Conservation (phyloP, 2,797 vertebrate genomes). For the Gymnodraco acuticeps region DNA sequence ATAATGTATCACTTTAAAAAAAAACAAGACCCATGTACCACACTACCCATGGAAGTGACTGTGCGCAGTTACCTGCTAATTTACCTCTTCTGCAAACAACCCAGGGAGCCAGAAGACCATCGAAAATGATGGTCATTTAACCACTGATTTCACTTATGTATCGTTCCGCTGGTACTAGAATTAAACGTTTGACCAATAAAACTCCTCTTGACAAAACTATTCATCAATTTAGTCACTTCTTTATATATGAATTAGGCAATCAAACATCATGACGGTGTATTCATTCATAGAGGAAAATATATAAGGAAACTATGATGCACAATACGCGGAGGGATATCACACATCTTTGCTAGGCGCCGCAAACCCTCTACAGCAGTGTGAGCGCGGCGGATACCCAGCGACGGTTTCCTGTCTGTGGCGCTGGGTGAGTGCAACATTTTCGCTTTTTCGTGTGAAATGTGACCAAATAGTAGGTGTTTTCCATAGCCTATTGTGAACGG, state of each 20-base stretch:
- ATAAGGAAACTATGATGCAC: background rate
- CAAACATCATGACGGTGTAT: rapidly evolving
- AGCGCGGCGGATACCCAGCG: conserved; percentile 59
- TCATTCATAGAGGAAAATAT: no score
- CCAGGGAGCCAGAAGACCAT: conserved; percentile 76
- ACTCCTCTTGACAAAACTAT: rapidly evolving
- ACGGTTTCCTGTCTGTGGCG: conserved; percentile 71
- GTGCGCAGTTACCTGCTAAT: conserved; percentile 27
- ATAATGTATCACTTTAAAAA: no score
- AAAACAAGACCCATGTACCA: no score
- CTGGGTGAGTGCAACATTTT: conserved; percentile 71
- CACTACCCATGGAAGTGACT: background rate
- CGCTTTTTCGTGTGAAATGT: conserved; percentile 41
- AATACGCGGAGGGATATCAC: conserved; percentile 62
- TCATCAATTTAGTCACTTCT: rapidly evolving
- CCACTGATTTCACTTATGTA: conserved; percentile 33
- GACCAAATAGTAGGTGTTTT: background rate
- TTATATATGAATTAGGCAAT: rapidly evolving
- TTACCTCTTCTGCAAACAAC: background rate
- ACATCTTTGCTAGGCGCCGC: background rate
- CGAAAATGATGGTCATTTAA: conserved; percentile 84
- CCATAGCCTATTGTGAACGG: rapidly evolving
- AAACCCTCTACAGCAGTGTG: conserved; percentile 31
- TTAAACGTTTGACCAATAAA: background rate
- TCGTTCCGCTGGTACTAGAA: conserved; percentile 79